Conservation (phyloP, 2,888 invertebrate species). For the Pantelozetes paolii region DNA sequence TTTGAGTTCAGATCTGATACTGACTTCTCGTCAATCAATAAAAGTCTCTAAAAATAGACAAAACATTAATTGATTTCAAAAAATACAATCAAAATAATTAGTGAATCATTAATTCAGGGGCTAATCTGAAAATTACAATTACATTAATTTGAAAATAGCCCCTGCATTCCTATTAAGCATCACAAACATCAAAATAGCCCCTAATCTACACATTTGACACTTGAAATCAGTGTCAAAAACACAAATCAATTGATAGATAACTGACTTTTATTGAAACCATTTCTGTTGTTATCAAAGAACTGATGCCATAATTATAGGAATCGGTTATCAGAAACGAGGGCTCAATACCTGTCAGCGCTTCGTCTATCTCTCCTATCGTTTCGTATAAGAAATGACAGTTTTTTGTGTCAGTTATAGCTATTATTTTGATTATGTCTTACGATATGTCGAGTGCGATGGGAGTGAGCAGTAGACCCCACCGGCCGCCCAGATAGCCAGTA, state of each 20-base stretch:
- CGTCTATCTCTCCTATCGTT: not conserved
- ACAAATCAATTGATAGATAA: too few relatives aligned
- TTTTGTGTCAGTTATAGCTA: not conserved
- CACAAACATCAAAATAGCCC: too few relatives aligned
- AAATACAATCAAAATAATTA: too few relatives aligned
- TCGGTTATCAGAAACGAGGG: not conserved
- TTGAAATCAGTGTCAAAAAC: too few relatives aligned
- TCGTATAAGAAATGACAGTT: not conserved
- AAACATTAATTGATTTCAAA: not conserved
- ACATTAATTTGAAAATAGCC: too few relatives aligned
- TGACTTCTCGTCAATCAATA: not conserved
- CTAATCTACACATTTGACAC: too few relatives aligned
- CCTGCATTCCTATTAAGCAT: too few relatives aligned
- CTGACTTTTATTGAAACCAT: not conserved
- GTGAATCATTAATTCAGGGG: too few relatives aligned
- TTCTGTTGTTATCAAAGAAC: not conserved
- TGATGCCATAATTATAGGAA: not conserved
- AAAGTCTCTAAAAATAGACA: not conserved
- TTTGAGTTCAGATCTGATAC: not conserved
- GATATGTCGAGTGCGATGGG: not conserved
- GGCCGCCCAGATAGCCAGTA: not conserved
- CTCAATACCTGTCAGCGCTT: not conserved
- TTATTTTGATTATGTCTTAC: not conserved
- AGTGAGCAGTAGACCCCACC: not conserved
- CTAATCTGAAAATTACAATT: too few relatives aligned